A percentile compares a stretch with the other conserved stretches of the same genome.
Evolutionary conservation across 92 coral and sea anemone species (phyloP).

Genomic region (Micromussa lordhowensis): DNA sequence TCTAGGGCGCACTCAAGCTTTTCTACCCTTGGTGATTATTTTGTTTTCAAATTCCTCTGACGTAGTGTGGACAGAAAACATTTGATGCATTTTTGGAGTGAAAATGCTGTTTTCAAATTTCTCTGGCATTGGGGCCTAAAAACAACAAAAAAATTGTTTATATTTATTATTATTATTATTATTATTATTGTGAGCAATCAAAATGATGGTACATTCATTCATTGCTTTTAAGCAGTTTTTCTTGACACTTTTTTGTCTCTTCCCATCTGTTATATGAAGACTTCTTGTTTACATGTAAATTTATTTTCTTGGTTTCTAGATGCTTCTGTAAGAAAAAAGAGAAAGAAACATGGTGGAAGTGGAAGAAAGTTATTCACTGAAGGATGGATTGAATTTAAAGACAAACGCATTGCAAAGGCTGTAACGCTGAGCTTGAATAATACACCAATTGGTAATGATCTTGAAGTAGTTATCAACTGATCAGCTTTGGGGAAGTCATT

Average conservation of each 20-base stretch:
- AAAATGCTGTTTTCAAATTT: no score
- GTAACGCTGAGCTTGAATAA: constrained; percentile 92
- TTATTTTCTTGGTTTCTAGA: constrained; percentile 47
- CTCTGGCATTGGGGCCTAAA: no score
- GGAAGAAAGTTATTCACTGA: constrained; percentile 92
- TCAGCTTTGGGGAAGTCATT: not conserved
- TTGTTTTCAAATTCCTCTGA: no score
- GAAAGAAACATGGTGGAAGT: constrained; percentile 95
- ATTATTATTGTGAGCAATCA: no score
- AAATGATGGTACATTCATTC: not conserved
- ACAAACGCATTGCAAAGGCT: constrained; percentile 87
- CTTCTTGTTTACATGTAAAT: not conserved
- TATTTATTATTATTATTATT: no score
- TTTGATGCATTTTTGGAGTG: no score
- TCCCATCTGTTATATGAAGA: not conserved
- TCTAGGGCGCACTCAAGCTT: no score
- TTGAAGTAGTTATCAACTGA: not conserved
- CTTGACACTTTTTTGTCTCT: not conserved
- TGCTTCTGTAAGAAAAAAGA: constrained; percentile 80
- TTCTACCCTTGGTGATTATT: no score
- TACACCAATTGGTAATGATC: constrained; percentile 76
- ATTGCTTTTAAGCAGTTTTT: no score
- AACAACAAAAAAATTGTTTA: no score
- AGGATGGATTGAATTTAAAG: constrained; percentile 98
- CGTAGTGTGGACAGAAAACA: no score